Base-by-base conservation (phyloP, 2,797 vertebrate genomes). In the Phataginus tricuspis region DNA sequence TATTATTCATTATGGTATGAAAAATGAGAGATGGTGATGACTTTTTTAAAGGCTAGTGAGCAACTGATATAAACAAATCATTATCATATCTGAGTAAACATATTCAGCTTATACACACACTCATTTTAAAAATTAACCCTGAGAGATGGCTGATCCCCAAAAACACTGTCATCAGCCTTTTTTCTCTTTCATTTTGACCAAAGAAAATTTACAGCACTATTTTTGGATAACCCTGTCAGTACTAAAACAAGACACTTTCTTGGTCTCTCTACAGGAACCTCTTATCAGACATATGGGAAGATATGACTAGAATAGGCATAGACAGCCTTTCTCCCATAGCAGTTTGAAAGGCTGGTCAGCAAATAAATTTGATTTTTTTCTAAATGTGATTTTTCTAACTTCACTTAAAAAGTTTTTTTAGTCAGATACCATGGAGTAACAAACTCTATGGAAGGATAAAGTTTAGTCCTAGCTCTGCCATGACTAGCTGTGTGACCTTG, bases 341-440 rank as follows among this genome's bases (percentile, higher is more conserved):
- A 75, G 49, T 31, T 0, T 66, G 27, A 66, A 90, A 80, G 37
- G 18, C 1, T 82, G 12, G 53, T 45, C 10, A 91, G 45, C 42
- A 92, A 86, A 95, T 59, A 93, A 27, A 89, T 55, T 61, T 72
- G n/a, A 68, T 16, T 92, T 92, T 89, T 74, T 61, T 49, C 68
- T 92, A 77, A 51, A 45, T 12, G 11, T 45, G 45, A 75, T 21
- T 75, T 51, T 75, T 75, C 72, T 51, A 75, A 51, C 21, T 37
- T 55, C 75, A 55, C 31, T 72, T 82, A 34, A 77, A 85, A 64
- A 84, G 8, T 13, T n/a, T 49, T 83, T 83, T 77, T 64, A 61
- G 57, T 53, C 90, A 83, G 42, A 95, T 12, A 49, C 37, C 55
- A 77, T 23, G 4, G 19, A 42, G 57, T 57, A 72, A 93, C 86